Conservation (phyloP, 1,140 invertebrate genomes). For the Conus betulinus region DNA sequence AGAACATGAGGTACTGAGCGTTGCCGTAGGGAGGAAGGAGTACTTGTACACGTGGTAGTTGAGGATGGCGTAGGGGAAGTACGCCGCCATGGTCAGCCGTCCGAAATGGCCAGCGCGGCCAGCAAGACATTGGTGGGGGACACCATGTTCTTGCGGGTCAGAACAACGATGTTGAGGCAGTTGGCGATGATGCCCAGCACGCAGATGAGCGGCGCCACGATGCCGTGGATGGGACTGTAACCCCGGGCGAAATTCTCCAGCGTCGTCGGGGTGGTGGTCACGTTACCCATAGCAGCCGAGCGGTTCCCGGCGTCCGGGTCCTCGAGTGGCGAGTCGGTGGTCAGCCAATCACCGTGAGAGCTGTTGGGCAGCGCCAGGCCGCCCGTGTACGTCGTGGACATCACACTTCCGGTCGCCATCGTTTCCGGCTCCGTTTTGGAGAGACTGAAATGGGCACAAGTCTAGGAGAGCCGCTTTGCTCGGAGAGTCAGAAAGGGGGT, state of each 20-base stretch:
- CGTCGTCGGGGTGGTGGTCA: constrained; percentile 27
- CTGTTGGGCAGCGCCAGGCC: not conserved
- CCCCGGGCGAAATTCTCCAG: constrained; percentile 56
- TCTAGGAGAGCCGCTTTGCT: not conserved
- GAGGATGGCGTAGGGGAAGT: constrained; percentile 70
- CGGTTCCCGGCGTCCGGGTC: not conserved
- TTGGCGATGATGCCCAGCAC: constrained; percentile 93
- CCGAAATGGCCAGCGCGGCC: constrained; percentile 88
- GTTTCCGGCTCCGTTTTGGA: not conserved
- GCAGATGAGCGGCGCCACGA: constrained; percentile 85
- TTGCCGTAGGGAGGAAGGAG: constrained; percentile 53
- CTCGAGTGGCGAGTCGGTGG: not conserved
- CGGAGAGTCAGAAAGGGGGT: no score
- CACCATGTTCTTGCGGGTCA: constrained; percentile 90
- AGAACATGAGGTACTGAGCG: constrained; percentile 68
- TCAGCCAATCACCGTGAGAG: constrained; percentile 32
- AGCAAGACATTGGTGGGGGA: constrained; percentile 89
- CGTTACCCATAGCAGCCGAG: constrained; percentile 18
- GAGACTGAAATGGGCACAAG: not conserved
- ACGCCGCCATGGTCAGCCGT: constrained; percentile 86
- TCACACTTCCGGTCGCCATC: not conserved
- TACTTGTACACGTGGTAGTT: constrained; percentile 68
- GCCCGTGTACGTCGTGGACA: not conserved
- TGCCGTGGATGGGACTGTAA: constrained; percentile 81
- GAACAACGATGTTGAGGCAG: constrained; percentile 90